Conservation (phyloP, 2,797 vertebrate species). For the Galagoides demidoff region DNA sequence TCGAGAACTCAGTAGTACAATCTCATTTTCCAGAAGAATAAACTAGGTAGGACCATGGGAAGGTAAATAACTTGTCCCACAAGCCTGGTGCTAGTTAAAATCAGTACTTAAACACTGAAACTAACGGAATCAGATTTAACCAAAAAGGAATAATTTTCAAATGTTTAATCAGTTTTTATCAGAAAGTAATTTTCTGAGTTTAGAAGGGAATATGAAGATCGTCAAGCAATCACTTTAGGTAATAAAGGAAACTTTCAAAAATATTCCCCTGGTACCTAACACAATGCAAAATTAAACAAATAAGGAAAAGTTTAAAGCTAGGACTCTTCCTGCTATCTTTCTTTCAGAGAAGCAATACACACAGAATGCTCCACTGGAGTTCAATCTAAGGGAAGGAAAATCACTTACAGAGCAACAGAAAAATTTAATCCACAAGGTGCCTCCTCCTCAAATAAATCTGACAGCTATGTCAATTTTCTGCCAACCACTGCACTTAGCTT, state of each 20-base stretch:
- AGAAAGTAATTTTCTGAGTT: slow-evolving; percentile 50
- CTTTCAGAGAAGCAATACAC: not conserved
- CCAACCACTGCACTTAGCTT: not conserved
- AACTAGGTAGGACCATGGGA: not conserved
- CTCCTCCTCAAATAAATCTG: not conserved
- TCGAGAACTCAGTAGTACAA: not conserved
- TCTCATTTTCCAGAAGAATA: slow-evolving; percentile 45
- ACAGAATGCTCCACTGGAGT: slow-evolving; percentile 31
- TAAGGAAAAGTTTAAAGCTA: slow-evolving; percentile 18
- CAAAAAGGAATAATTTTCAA: slow-evolving; percentile 62
- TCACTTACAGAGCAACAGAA: not conserved
- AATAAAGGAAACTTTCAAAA: slow-evolving; percentile 52
- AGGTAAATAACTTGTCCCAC: slow-evolving; percentile 4
- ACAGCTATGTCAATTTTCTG: slow-evolving; percentile 41
- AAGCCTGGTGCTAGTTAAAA: not conserved
- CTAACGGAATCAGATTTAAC: slow-evolving; percentile 60
- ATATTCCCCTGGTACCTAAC: slow-evolving; percentile 39
- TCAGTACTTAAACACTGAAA: slow-evolving; percentile 19
- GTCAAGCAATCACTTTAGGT: slow-evolving; percentile 16
- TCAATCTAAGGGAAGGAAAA: slow-evolving; percentile 44
- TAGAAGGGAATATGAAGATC: slow-evolving; percentile 57
- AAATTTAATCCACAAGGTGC: not conserved
- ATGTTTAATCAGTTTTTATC: slow-evolving; percentile 55
- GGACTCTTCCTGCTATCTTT: not conserved
- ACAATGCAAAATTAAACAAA: slow-evolving; percentile 42